phyloP scores from a whole-genome alignment of 2,888 invertebrate species.

The Eilema griseolum region DNA sequence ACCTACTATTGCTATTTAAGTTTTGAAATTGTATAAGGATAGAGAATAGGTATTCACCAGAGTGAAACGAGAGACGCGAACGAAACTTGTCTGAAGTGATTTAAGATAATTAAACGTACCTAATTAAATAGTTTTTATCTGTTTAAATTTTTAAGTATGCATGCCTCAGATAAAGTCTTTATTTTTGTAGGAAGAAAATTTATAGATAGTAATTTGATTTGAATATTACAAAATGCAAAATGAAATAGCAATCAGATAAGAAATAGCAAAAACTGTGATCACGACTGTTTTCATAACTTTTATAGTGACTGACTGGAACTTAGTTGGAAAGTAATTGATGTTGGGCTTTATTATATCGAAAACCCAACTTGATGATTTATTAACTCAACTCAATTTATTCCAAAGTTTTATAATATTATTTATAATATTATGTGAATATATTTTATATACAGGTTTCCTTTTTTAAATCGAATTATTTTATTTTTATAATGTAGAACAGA shows the following conservation, averaged over 20 bases:
- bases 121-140: neutral
- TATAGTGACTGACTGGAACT: neutral
- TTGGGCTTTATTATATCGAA: neutral
- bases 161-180: neutral
- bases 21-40: slow-evolving; percentile 26
- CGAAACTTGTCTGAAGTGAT: slow-evolving; percentile 32
- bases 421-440: too few species aligned
- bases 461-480: too few species aligned
- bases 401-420: too few species aligned
- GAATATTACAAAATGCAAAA: neutral
- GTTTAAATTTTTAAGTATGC: neutral
- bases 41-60: slow-evolving; percentile 35
- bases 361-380: neutral
- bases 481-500: too few species aligned
- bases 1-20: slow-evolving; percentile 24
- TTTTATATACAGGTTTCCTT: too few species aligned
- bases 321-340: neutral
- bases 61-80: slow-evolving; percentile 36
- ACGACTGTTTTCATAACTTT: neutral
- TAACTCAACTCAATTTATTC: too few species aligned
- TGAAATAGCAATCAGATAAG: neutral
- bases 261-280: neutral
- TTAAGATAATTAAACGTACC: slow-evolving; percentile 15
- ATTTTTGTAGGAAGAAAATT: neutral
- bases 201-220: neutral